Percentiles rank a stretch among this genome's conserved stretches.
Conservation (phyloP, 2,888 invertebrate species). For the Hirtodrosophila alboralis region DNA sequence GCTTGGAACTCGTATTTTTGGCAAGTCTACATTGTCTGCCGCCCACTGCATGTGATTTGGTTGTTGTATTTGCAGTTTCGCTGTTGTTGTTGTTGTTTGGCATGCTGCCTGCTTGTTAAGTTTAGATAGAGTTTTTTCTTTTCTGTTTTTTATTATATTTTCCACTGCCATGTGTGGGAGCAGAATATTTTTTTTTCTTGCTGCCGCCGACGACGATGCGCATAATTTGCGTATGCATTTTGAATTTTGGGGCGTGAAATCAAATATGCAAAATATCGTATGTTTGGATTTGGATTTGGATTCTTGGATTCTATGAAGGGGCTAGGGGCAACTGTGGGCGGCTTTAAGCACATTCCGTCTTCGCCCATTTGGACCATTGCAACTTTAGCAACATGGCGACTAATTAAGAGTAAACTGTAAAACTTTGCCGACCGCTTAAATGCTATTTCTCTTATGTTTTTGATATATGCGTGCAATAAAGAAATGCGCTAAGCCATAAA, state of each 20-base stretch:
- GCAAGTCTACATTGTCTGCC: slow-evolving; percentile 42
- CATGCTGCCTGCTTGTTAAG: slow-evolving; percentile 70
- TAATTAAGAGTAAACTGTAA: slow-evolving; percentile 74
- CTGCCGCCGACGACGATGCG: slow-evolving; percentile 59
- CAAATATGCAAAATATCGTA: slow-evolving; percentile 76
- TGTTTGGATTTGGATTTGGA: slow-evolving; percentile 47
- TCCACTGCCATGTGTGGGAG: slow-evolving; percentile 63
- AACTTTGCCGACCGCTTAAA: slow-evolving; percentile 59
- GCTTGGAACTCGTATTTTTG: slow-evolving; percentile 43
- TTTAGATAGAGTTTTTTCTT: slow-evolving; percentile 48
- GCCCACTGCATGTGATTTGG: slow-evolving; percentile 43
- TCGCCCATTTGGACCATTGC: slow-evolving; percentile 6
- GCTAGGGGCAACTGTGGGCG: slow-evolving; percentile 20
- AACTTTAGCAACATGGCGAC: slow-evolving; percentile 32
- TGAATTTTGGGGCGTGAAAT: slow-evolving; percentile 73
- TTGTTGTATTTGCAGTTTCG: slow-evolving; percentile 22
- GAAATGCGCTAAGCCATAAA: slow-evolving; percentile 62
- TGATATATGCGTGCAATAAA: slow-evolving; percentile 62
- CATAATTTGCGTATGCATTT: slow-evolving; percentile 77
- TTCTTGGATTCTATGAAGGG: slow-evolving; percentile 1
- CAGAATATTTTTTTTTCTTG: slow-evolving; percentile 36
- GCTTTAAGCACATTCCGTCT: slow-evolving; percentile 25
- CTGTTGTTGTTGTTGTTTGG: slow-evolving; percentile 49
- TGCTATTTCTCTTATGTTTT: slow-evolving; percentile 5
- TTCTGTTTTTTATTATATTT: slow-evolving; percentile 19